phyloP scores from a whole-genome alignment of 2,113 vertebrate genomes.

The Tragelaphus imberbis region DNA sequence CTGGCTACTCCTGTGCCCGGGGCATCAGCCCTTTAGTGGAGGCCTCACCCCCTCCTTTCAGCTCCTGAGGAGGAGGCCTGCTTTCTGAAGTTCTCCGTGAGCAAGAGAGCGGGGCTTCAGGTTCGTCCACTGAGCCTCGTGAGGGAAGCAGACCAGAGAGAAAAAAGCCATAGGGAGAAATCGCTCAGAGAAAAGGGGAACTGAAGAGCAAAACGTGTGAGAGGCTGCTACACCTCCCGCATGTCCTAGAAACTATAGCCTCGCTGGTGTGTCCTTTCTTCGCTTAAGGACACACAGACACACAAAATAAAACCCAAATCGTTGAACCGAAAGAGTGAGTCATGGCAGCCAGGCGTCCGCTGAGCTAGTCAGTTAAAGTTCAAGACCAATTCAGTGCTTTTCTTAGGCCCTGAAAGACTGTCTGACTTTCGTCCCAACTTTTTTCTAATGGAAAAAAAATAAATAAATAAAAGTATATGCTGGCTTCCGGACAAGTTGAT shows the following conservation, averaged over 20 bases:
- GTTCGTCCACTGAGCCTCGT: background rate
- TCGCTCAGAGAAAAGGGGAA: conserved; percentile 43
- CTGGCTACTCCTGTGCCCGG: background rate
- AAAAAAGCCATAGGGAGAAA: conserved; percentile 46
- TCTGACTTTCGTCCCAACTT: conserved; percentile 48
- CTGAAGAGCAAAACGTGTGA: conserved; percentile 28
- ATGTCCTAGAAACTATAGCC: conserved; percentile 73
- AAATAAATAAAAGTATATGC: background rate
- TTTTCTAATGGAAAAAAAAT: background rate
- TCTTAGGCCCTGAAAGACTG: conserved; percentile 50
- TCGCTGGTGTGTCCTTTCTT: conserved; percentile 45
- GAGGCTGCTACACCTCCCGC: background rate
- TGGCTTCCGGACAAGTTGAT: background rate
- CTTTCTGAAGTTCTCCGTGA: conserved; percentile 43
- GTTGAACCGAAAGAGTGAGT: conserved; percentile 72
- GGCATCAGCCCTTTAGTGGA: background rate
- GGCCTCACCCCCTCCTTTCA: background rate
- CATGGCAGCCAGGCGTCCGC: conserved; percentile 42
- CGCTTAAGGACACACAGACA: conserved; percentile 69
- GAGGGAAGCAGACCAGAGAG: conserved; percentile 29
- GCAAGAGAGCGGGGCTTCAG: conserved; percentile 5
- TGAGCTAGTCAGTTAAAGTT: conserved; percentile 60
- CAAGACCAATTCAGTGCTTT: conserved; percentile 48
- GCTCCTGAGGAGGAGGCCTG: background rate
- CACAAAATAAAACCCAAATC: conserved; percentile 64